A percentile compares a stretch with the other conserved stretches of the same genome.
Conservation (phyloP, 2,888 invertebrate genomes). For the Pseudococcus viburni region DNA sequence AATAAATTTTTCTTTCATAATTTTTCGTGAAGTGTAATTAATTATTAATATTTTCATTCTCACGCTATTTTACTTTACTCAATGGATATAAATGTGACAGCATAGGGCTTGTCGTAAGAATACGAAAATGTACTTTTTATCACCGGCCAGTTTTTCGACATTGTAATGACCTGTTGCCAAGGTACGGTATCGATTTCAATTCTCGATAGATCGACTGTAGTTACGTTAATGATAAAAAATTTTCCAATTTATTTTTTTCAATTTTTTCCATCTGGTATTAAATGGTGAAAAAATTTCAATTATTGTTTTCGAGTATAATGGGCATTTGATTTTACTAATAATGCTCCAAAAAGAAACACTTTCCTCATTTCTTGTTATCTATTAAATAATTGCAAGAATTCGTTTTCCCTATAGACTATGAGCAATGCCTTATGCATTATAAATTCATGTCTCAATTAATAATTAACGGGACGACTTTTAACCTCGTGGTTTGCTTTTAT, state of each 20-base stretch:
- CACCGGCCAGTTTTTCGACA: background rate
- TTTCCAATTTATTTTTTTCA: background rate
- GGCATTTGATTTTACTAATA: no score
- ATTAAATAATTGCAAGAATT: no score
- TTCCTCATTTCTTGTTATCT: no score
- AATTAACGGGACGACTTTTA: no score
- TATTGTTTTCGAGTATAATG: background rate
- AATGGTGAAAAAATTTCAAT: background rate
- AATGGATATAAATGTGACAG: background rate
- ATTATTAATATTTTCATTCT: background rate
- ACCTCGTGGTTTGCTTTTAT: background rate
- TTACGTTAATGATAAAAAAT: background rate
- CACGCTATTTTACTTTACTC: constrained; percentile 10
- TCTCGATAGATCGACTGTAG: background rate
- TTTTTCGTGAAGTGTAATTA: background rate
- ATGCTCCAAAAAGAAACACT: no score
- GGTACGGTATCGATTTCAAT: background rate
- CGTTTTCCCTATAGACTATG: no score
- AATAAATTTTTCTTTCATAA: background rate
- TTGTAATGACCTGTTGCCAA: constrained; percentile 9
- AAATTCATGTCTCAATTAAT: no score
- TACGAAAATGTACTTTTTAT: background rate
- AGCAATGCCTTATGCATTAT: no score
- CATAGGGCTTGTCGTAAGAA: background rate
- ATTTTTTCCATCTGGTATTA: background rate